Conservation (phyloP, 53 echinoderm and acorn worm genomes). For the Paracentrotus lividus region DNA sequence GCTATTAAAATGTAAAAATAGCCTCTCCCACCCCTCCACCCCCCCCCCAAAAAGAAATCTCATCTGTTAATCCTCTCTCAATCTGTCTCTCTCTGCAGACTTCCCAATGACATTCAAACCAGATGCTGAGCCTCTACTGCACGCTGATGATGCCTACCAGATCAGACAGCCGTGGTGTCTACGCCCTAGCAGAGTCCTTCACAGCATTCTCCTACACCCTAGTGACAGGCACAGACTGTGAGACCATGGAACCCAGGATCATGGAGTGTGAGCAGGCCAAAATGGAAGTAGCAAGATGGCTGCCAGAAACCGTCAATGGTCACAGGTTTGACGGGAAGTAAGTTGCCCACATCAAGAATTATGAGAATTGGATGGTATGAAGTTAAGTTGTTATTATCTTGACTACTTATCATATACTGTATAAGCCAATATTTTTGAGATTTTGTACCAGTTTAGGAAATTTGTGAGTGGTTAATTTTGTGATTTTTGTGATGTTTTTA, state of each 20-base stretch:
- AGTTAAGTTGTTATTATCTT: too few relatives aligned
- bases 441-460: too few relatives aligned
- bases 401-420: too few relatives aligned
- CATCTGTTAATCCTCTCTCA: too few relatives aligned
- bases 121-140: slow-evolving; percentile 91
- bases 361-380: too few relatives aligned
- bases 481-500: too few relatives aligned
- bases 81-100: slow-evolving; percentile 41
- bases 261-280: slow-evolving; percentile 81
- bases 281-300: slow-evolving; percentile 88
- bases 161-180: slow-evolving; percentile 85
- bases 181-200: slow-evolving; percentile 85
- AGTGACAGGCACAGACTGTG: slow-evolving; percentile 84
- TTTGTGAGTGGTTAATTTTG: too few relatives aligned
- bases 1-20: too few relatives aligned
- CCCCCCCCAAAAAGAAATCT: too few relatives aligned
- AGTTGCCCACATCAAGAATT: too few relatives aligned
- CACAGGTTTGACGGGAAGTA: slow-evolving; percentile 92
- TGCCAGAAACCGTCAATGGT: slow-evolving; percentile 79
- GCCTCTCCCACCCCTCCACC: too few relatives aligned
- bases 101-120: slow-evolving; percentile 71
- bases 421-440: too few relatives aligned
- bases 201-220: slow-evolving; percentile 90
- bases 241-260: slow-evolving; percentile 73
- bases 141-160: slow-evolving; percentile 85